These are phyloP conservation scores for Neoascia interrupta DNA, from an alignment of 2,888 invertebrate genomes.

Conservation along the genomic window DNA sequence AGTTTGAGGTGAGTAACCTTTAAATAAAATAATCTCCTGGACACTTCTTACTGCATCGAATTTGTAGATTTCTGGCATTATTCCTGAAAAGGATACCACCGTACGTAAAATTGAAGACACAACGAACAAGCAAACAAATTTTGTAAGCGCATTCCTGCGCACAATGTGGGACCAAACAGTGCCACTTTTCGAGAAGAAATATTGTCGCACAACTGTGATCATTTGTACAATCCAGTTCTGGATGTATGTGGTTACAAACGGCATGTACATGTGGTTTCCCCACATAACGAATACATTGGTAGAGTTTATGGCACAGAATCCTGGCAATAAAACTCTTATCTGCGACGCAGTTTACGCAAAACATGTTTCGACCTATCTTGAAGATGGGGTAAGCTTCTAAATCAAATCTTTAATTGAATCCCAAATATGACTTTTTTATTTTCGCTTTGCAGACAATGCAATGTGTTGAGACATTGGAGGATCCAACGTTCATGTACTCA, in stretches of 20 bases:
- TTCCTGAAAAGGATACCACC: constrained; percentile 70
- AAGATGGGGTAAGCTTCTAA: constrained; percentile 66
- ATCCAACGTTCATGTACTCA: constrained; percentile 73
- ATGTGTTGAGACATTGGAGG: constrained; percentile 73
- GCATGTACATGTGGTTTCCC: constrained; percentile 77
- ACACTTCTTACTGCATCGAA: not conserved
- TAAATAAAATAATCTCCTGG: not conserved
- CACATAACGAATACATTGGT: constrained; percentile 76
- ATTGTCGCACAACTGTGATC: constrained; percentile 74
- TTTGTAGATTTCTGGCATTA: constrained; percentile 70
- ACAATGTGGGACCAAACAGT: constrained; percentile 76
- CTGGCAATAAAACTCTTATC: constrained; percentile 71
- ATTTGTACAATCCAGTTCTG: constrained; percentile 76
- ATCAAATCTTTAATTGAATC: not conserved
- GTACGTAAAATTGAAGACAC: constrained; percentile 20
- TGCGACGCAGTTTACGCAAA: constrained; percentile 74
- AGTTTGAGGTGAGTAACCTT: constrained; percentile 67
- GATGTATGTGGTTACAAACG: constrained; percentile 74
- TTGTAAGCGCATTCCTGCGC: constrained; percentile 68
- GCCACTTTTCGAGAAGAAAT: constrained; percentile 74
- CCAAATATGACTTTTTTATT: not conserved
- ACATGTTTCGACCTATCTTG: constrained; percentile 64
- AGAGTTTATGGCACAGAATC: constrained; percentile 72
- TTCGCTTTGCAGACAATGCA: constrained; percentile 56
- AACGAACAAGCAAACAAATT: constrained; percentile 58